Evolutionary conservation across 53 echinoderm and acorn worm species (phyloP), one percentile per base, ranked within the genome.

Genomic region (Temnopleurus reevesii): DNA sequence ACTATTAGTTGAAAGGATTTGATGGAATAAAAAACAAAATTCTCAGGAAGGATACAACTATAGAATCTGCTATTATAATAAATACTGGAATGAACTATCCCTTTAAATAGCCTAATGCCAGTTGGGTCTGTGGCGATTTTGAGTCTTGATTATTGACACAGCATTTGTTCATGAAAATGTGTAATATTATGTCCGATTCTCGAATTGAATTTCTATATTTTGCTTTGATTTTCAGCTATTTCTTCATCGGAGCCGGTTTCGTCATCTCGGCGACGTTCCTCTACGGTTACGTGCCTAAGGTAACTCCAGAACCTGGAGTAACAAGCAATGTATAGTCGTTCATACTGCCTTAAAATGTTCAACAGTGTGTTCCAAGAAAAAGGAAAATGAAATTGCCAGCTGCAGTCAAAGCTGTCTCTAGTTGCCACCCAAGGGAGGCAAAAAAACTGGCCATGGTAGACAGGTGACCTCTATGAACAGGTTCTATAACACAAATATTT

Each of bases 211-310:
- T 77, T 47, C 13, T 60, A 2, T 45, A 9, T 85, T 29, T 45
- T 19, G 8, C 1, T 59, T 84, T 82, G 6, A 34, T n/a, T 55
- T 61, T 44, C 95, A 97, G 97, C 45, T 97, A 58, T 45, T 97
- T 97, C 83, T 97, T 97, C 90, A 55, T 95, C 15, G 97, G 97
- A 77, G 95, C 95, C 0, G 9, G 77, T 5, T 45, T 97, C 1
- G 97, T 97, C 34, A 94, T 97, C 12, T 77, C 77, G 33, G 97
- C 97, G 2, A 97, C 97, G 8, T 97, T 97, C 81, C 81, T 97
- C 53, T 97, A 97, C 46, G 92, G 97, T 27, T 92, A 92, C 36
- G 95, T 60, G 0, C 86, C 86, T 17, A 87, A 87, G 88, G 88
- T 66, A 65, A 53, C 65, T 5, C 38, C 54, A 26, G 80, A 49